Percentiles rank a stretch among this genome's conserved stretches.
Conservation (phyloP, 2,113 vertebrate genomes). For the Strix uralensis region DNA sequence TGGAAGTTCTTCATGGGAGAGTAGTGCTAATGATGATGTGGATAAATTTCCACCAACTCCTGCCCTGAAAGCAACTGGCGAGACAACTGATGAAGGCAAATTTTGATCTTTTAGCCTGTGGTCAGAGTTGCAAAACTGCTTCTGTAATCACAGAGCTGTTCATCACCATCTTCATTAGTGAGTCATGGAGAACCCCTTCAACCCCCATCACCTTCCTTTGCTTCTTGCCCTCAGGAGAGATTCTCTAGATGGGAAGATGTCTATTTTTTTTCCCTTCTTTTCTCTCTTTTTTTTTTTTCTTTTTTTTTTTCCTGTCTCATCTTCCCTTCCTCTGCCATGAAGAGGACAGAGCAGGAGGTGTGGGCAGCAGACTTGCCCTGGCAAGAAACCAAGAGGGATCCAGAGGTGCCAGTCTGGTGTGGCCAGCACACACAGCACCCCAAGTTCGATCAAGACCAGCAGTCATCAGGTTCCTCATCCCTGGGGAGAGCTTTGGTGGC, state of each 20-base stretch:
- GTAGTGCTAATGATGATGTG: background rate
- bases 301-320: rapidly evolving
- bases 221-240: background rate
- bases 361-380: background rate
- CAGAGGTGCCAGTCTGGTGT: background rate
- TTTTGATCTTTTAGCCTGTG: background rate
- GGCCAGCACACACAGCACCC: background rate
- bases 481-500: background rate
- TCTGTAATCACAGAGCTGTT: background rate
- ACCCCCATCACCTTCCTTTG: background rate
- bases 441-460: background rate
- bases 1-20: background rate
- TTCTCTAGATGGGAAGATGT: background rate
- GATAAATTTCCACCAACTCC: background rate
- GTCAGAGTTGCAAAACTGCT: background rate
- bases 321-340: background rate
- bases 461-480: background rate
- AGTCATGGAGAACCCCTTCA: background rate
- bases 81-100: background rate
- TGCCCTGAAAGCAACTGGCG: background rate
- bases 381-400: background rate
- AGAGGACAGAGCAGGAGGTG: background rate
- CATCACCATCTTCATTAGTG: background rate
- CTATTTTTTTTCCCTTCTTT: background rate
- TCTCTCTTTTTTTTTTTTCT: background rate